These are phyloP conservation scores for Malacosoma neustria DNA, from an alignment of 2,888 invertebrate genomes.

Conservation along the genomic window DNA sequence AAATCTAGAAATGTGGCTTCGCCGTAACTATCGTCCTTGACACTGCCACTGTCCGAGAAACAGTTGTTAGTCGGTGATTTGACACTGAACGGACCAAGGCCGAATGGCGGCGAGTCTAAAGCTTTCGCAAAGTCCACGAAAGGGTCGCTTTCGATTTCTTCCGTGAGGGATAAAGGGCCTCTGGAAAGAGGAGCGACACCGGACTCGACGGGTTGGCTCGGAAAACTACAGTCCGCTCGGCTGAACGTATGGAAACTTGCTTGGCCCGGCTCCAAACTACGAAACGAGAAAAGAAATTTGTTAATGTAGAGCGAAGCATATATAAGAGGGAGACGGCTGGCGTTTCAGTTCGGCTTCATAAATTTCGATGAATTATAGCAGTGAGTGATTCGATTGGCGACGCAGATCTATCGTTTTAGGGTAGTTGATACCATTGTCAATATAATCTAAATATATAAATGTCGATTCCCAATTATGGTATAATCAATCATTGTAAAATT, in stretches of 20 bases:
- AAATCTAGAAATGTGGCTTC: conserved; percentile 66
- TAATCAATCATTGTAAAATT: conserved; percentile 27
- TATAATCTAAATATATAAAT: conserved; percentile 53
- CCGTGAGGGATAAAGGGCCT: conserved; percentile 34
- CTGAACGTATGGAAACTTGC: conserved; percentile 70
- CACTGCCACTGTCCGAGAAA: conserved; percentile 31
- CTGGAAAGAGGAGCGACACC: conserved; percentile 50
- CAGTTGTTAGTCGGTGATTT: conserved; percentile 37
- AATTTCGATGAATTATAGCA: conserved; percentile 64
- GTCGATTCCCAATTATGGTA: conserved; percentile 28
- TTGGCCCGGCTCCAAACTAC: conserved; percentile 76
- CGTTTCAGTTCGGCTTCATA: conserved; percentile 54
- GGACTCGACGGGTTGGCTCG: conserved; percentile 63
- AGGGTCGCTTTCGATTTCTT: conserved; percentile 51
- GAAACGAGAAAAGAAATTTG: conserved; percentile 73
- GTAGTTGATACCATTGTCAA: conserved; percentile 57
- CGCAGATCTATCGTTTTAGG: conserved; percentile 55
- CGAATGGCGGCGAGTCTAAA: conserved; percentile 45
- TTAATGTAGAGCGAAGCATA: conserved; percentile 58
- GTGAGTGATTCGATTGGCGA: conserved; percentile 63
- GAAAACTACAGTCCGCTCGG: conserved; percentile 70
- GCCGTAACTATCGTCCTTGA: conserved; percentile 58
- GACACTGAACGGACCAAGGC: conserved; percentile 32
- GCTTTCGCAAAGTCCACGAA: conserved; percentile 38
- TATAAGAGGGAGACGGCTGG: conserved; percentile 61